phyloP scores from a whole-genome alignment of 2,797 vertebrate species.

The Arremon aurantiirostris region DNA sequence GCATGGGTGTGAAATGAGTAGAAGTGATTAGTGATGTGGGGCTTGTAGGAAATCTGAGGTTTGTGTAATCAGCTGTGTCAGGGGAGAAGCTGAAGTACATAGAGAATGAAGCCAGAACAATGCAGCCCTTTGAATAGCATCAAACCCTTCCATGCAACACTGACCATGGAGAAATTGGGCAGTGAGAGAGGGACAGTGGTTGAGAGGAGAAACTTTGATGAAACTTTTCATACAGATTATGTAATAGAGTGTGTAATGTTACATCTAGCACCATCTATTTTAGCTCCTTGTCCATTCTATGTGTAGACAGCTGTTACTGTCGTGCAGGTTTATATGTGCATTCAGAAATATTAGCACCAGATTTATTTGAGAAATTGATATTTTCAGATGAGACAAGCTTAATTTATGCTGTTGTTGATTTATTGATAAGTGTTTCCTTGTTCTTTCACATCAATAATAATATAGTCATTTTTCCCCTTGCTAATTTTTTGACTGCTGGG shows the following conservation, averaged over 20 bases:
- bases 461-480: not conserved
- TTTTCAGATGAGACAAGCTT: not conserved
- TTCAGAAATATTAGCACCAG: not conserved
- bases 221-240: not conserved
- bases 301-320: not conserved
- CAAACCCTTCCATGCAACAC: not conserved
- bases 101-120: not conserved
- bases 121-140: not conserved
- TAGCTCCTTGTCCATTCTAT: not conserved
- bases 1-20: not conserved
- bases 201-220: not conserved
- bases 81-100: not conserved
- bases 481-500: not conserved
- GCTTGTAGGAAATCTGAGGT: not conserved
- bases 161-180: not conserved
- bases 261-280: fast-evolving
- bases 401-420: not conserved
- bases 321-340: not conserved
- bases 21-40: not conserved
- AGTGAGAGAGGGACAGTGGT: not conserved
- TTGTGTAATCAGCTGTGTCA: fast-evolving
- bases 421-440: not conserved
- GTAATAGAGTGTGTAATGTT: not conserved
- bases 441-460: not conserved
- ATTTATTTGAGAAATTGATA: not conserved